phyloP scores from a whole-genome alignment of 1,140 invertebrate genomes.

The Penaeus vannamei region DNA sequence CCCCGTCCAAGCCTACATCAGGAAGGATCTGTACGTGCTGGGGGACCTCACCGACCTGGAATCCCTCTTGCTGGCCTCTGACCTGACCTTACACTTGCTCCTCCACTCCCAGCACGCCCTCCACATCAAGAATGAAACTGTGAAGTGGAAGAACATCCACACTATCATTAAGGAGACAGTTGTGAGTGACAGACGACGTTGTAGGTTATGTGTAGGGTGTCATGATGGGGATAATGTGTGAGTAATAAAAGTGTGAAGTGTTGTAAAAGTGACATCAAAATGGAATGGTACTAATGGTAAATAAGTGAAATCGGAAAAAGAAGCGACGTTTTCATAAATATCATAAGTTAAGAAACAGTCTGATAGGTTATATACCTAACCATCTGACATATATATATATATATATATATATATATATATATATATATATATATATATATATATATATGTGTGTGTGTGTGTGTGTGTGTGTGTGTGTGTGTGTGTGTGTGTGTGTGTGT shows the following conservation, averaged over 20 bases:
- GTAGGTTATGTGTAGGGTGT: neutral
- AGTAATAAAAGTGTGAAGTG: neutral
- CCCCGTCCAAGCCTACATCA: slow-evolving; percentile 40
- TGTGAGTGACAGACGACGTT: slow-evolving; percentile 26
- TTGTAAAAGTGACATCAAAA: neutral
- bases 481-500: too few species aligned
- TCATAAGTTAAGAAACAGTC: too few species aligned
- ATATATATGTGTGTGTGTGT: too few species aligned
- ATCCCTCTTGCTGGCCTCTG: slow-evolving; percentile 51
- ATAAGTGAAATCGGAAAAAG: neutral
- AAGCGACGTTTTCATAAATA: neutral
- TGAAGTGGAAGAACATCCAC: slow-evolving; percentile 62
- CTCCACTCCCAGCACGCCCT: slow-evolving; percentile 64
- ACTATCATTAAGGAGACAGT: slow-evolving; percentile 62
- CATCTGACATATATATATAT: neutral
- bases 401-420: too few species aligned
- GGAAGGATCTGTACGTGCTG: slow-evolving; percentile 46
- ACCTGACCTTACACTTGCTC: slow-evolving; percentile 61
- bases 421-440: too few species aligned
- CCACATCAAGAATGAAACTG: slow-evolving; percentile 62
- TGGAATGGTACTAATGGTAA: too few species aligned
- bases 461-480: too few species aligned
- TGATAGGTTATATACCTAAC: too few species aligned
- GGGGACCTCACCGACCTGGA: slow-evolving; percentile 48
- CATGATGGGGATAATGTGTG: neutral